Evolutionary conservation across 1,140 invertebrate genomes (phyloP).

Genomic region (Trissolcus basalis): DNA sequence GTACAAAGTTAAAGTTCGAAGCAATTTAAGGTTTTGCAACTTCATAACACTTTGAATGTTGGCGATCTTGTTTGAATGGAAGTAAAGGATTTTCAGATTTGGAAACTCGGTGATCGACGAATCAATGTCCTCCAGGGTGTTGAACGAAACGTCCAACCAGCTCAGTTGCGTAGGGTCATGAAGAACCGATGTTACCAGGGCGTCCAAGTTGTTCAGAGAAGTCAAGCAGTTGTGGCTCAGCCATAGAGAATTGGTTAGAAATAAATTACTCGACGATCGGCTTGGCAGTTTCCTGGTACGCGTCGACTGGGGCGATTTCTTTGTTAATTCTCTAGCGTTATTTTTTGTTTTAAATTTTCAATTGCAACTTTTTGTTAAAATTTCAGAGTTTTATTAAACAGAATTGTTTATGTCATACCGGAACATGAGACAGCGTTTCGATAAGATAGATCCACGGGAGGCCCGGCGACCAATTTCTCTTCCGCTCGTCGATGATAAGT

Average conservation of each 20-base stretch:
- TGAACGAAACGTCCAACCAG: conserved; percentile 78
- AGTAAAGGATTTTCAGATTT: conserved; percentile 73
- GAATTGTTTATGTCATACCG: conserved; percentile 56
- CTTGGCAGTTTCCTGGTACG: conserved; percentile 70
- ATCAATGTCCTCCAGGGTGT: conserved; percentile 73
- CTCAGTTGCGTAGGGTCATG: conserved; percentile 70
- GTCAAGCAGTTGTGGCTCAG: conserved; percentile 76
- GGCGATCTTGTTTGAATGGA: conserved; percentile 77
- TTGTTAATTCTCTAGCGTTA: conserved; percentile 63
- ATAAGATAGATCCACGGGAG: conserved; percentile 68
- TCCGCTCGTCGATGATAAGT: conserved; percentile 40
- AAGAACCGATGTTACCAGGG: conserved; percentile 67
- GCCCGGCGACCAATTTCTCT: conserved; percentile 54
- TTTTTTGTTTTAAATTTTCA: too few species aligned
- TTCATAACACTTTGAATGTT: conserved; percentile 71
- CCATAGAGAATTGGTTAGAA: conserved; percentile 76
- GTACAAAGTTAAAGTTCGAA: conserved; percentile 76
- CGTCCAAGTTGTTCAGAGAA: conserved; percentile 67
- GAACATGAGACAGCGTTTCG: conserved; percentile 62
- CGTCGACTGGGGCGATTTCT: conserved; percentile 55
- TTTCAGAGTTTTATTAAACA: conserved; percentile 4
- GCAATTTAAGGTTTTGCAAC: conserved; percentile 67
- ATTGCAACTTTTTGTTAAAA: too few species aligned
- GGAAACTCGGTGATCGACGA: conserved; percentile 68
- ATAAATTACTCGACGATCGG: conserved; percentile 66